phyloP scores from a whole-genome alignment of 2,797 vertebrate species.

The Nyctibius grandis region DNA sequence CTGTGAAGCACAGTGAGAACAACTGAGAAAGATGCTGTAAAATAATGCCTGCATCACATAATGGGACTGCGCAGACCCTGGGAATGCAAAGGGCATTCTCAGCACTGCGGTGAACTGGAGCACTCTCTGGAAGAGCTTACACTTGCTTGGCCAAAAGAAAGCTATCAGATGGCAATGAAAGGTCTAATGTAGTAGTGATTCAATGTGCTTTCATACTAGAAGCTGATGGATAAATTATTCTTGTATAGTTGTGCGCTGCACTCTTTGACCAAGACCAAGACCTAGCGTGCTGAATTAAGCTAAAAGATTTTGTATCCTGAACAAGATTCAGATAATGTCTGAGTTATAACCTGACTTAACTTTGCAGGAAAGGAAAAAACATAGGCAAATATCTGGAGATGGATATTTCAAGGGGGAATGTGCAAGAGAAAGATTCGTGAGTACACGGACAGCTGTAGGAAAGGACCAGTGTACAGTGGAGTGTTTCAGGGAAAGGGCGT shows the following conservation, averaged over 20 bases:
- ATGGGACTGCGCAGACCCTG: fast-evolving
- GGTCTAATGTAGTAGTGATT: background rate
- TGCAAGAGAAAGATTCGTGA: background rate
- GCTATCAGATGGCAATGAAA: background rate
- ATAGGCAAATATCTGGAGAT: background rate
- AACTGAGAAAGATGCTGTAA: background rate
- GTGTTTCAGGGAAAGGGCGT: background rate
- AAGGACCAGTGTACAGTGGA: background rate
- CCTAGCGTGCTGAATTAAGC: background rate
- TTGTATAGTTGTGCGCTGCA: background rate
- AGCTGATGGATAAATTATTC: background rate
- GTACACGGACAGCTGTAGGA: background rate
- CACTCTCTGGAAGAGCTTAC: background rate
- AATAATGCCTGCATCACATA: background rate
- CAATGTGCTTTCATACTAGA: background rate
- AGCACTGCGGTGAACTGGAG: background rate
- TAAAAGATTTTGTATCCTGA: background rate
- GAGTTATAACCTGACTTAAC: background rate
- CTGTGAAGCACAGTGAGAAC: background rate
- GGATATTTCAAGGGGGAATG: background rate
- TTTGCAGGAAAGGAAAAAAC: background rate
- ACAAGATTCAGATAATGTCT: background rate
- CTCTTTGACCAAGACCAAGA: background rate
- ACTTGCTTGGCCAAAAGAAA: background rate
- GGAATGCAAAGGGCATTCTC: background rate